phyloP scores from a whole-genome alignment of 1,140 invertebrate species.

The Drosophila kanapiae region DNA sequence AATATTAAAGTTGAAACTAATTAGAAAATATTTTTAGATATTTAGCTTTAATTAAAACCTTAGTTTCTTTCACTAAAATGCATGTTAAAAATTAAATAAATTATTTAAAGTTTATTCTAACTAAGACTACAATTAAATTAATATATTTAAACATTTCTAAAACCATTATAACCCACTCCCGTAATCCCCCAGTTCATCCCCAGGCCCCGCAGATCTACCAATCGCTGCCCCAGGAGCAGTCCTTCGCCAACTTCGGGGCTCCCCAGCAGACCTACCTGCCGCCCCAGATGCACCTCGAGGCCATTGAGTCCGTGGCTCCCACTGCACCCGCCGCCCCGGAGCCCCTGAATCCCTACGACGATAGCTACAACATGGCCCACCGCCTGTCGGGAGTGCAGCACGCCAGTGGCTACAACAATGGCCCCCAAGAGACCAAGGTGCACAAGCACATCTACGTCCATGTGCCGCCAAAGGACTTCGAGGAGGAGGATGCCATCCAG shows the following conservation, averaged over 20 bases:
- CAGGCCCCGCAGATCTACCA: conserved; percentile 72
- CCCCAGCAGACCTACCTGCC: conserved; percentile 68
- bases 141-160: neutral
- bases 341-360: conserved; percentile 65
- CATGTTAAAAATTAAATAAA: neutral
- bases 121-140: neutral
- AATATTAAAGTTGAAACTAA: no score
- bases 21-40: no score
- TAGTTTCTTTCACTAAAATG: neutral
- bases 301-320: conserved; percentile 54
- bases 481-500: conserved; percentile 86
- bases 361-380: conserved; percentile 81
- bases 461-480: conserved; percentile 91
- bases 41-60: neutral
- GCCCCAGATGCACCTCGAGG: conserved; percentile 49
- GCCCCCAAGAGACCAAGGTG: conserved; percentile 82
- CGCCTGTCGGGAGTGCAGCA: conserved; percentile 70
- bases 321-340: conserved; percentile 36
- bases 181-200: conserved; percentile 49
- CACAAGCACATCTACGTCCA: conserved; percentile 94
- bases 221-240: conserved; percentile 73
- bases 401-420: conserved; percentile 73
- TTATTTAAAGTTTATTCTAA: neutral
- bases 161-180: neutral
- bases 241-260: conserved; percentile 65